Evolutionary conservation across 1,140 invertebrate genomes (phyloP).

Genomic region (Sycophaga agraensis): DNA sequence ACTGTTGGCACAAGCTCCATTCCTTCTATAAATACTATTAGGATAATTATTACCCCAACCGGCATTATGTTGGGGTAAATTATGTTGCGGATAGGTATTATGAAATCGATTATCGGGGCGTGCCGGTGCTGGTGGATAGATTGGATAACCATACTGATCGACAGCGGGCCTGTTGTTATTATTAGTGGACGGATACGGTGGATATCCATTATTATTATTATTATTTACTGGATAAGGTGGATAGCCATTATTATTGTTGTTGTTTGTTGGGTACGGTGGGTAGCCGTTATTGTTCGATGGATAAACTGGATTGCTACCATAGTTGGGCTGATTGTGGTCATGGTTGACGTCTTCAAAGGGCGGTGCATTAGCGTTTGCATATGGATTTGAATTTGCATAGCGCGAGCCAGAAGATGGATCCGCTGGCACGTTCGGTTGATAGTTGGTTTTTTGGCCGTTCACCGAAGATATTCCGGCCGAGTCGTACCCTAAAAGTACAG

Average conservation of each 20-base stretch:
- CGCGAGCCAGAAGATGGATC: conserved; percentile 29
- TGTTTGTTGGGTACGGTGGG: conserved; percentile 46
- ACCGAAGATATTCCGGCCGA: conserved; percentile 48
- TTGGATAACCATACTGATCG: conserved; percentile 32
- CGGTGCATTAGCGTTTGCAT: conserved; percentile 51
- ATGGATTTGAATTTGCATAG: conserved; percentile 43
- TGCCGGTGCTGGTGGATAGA: conserved; percentile 26
- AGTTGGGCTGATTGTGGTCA: conserved; percentile 27
- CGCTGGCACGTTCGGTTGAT: conserved; percentile 6
- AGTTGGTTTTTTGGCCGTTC: conserved; percentile 43
- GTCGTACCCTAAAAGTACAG: conserved; percentile 49
- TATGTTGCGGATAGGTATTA: conserved; percentile 25
- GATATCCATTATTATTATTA: conserved; percentile 32
- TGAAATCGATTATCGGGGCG: conserved; percentile 32
- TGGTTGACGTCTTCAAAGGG: conserved; percentile 37
- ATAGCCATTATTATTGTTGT: conserved; percentile 34
- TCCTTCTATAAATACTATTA: conserved; percentile 23
- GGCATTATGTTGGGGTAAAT: conserved; percentile 31
- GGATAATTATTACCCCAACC: conserved; percentile 29
- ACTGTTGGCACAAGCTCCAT: not conserved
- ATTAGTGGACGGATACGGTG: conserved; percentile 34
- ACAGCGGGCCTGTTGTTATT: conserved; percentile 33
- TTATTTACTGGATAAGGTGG: conserved; percentile 31
- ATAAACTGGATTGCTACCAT: conserved; percentile 39
- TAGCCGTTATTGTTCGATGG: conserved; percentile 42